Percentiles rank a stretch among this genome's conserved stretches.
phyloP scores from a whole-genome alignment of 2,113 vertebrate genomes.

The Paedocypris sp. region DNA sequence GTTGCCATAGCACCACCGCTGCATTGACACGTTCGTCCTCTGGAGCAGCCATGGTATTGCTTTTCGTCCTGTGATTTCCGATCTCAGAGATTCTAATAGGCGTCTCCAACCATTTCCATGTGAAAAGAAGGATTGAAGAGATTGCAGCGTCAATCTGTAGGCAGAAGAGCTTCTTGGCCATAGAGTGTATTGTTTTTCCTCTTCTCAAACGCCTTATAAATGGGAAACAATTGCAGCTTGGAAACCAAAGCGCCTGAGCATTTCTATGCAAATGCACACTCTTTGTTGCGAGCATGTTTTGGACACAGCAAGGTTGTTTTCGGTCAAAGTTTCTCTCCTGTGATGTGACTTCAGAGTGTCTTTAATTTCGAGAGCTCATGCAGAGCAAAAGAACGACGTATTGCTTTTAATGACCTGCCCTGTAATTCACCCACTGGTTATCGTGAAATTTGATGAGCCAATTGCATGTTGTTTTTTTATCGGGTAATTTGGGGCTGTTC shows the following conservation, averaged over 20 bases:
- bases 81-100: not conserved
- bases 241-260: not conserved
- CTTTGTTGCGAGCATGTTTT: too few relatives aligned
- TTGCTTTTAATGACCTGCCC: not conserved
- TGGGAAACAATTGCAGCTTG: not conserved
- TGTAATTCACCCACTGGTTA: slow-evolving; percentile 3
- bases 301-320: too few relatives aligned
- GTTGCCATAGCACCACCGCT: not conserved
- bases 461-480: not conserved
- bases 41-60: not conserved
- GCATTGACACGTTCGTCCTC: not conserved
- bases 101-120: not conserved
- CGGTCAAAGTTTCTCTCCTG: too few relatives aligned
- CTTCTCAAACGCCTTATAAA: not conserved
- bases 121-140: not conserved
- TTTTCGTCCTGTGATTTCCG: not conserved
- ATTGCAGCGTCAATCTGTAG: not conserved
- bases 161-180: not conserved
- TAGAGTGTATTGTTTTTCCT: not conserved
- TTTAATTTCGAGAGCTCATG: not conserved
- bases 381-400: not conserved
- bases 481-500: not conserved
- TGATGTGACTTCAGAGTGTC: not conserved
- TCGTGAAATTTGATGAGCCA: not conserved
- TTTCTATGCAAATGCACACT: too few relatives aligned